phyloP scores from a whole-genome alignment of 1,140 invertebrate genomes.

The Daktulosphaira vitifoliae region DNA sequence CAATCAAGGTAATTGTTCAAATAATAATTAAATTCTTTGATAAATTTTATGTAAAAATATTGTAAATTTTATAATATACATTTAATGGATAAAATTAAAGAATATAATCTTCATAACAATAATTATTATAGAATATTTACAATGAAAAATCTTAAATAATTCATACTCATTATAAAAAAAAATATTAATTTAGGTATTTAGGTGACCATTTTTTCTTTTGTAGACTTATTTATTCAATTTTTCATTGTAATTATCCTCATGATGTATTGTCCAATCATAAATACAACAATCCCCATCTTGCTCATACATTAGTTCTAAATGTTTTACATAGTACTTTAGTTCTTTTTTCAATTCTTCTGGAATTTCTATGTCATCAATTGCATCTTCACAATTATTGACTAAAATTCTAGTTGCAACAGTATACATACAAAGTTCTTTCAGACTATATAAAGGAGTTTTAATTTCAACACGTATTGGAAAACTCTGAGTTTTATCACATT shows the following conservation, averaged over 20 bases:
- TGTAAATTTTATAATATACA: too few species aligned
- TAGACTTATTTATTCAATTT: too few species aligned
- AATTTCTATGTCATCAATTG: not conserved
- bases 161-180: too few species aligned
- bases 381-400: not conserved
- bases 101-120: too few species aligned
- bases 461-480: not conserved
- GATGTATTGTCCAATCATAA: slow-evolving; percentile 10
- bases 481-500: slow-evolving; percentile 3
- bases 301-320: not conserved
- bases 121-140: too few species aligned
- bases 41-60: too few species aligned
- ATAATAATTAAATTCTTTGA: too few species aligned
- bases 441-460: slow-evolving; percentile 12
- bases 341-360: slow-evolving; percentile 7
- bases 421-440: slow-evolving; percentile 14
- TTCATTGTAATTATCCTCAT: not conserved
- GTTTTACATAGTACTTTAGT: not conserved
- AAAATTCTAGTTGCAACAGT: slow-evolving; percentile 10
- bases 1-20: slow-evolving; percentile 12
- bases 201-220: too few species aligned
- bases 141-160: too few species aligned
- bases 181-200: too few species aligned
- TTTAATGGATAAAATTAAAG: too few species aligned
- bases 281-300: not conserved